Evolutionary conservation across 2,113 vertebrate species (phyloP).

Genomic region (Eclectus roratus): DNA sequence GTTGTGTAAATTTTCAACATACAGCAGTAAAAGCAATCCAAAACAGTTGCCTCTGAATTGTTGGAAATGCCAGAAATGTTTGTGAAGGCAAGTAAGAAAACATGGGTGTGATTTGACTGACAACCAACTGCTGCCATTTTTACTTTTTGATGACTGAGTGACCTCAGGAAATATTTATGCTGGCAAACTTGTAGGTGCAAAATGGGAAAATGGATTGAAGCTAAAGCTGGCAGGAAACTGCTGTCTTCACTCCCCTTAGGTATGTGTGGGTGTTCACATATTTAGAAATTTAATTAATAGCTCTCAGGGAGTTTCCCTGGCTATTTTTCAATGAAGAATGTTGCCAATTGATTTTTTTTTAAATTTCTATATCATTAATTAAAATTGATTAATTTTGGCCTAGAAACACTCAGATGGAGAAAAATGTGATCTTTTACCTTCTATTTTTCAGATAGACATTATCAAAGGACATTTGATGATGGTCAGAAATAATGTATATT

Average conservation of each 20-base stretch:
- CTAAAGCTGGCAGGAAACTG: slow-evolving; percentile 42
- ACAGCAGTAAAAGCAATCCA: neutral
- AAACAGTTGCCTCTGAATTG: neutral
- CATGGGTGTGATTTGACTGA: slow-evolving; percentile 55
- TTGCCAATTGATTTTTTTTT: neutral
- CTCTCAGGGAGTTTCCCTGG: slow-evolving; percentile 45
- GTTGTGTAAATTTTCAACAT: neutral
- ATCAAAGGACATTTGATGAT: neutral
- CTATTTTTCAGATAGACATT: neutral
- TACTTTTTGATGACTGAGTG: slow-evolving; percentile 24
- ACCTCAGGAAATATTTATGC: slow-evolving; percentile 60
- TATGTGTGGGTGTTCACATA: slow-evolving; percentile 61
- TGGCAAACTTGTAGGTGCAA: slow-evolving; percentile 33
- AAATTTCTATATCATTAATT: slow-evolving; percentile 2
- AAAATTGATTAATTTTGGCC: neutral
- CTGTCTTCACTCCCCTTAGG: slow-evolving; percentile 9
- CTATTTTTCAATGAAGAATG: slow-evolving; percentile 15
- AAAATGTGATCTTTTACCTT: neutral
- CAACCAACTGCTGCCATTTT: slow-evolving; percentile 59
- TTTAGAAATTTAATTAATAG: slow-evolving; percentile 67
- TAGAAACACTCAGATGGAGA: neutral
- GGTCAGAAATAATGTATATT: neutral
- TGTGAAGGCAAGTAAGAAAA: slow-evolving; percentile 51
- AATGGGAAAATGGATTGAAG: slow-evolving; percentile 11
- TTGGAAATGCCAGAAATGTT: slow-evolving; percentile 40